These are phyloP conservation scores for Globodera rostochiensis DNA, from an alignment of 1,140 invertebrate genomes.

Conservation along the genomic window DNA sequence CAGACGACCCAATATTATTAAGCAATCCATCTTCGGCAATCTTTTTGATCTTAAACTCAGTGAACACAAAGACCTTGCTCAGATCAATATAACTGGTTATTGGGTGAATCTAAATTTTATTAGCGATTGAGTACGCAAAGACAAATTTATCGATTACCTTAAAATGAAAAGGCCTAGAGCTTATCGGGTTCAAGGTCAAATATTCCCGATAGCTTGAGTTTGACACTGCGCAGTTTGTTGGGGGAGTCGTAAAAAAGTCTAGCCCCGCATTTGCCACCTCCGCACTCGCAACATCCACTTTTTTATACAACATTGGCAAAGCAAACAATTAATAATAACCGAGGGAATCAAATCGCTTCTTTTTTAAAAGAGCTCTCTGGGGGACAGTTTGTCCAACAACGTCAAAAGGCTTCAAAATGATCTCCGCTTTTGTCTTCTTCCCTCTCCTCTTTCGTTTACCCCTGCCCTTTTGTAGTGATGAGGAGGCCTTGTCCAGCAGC, in stretches of 20 bases:
- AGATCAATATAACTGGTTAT: conserved; percentile 12
- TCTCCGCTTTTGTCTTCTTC: background rate
- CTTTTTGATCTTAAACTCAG: background rate
- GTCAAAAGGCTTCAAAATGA: background rate
- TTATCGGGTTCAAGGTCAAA: background rate
- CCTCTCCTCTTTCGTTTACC: background rate
- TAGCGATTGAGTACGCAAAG: too few species aligned
- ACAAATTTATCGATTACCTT: background rate
- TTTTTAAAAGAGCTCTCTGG: background rate
- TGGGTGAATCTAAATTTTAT: background rate
- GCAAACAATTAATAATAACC: background rate
- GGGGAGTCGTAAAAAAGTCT: conserved; percentile 1
- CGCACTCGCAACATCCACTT: conserved; percentile 3
- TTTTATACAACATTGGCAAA: conserved; percentile 4
- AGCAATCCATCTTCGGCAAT: background rate
- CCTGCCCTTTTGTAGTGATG: background rate
- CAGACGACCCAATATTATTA: background rate
- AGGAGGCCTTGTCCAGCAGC: background rate
- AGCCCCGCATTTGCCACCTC: conserved; percentile 2
- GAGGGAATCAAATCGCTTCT: background rate
- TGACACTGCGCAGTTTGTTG: background rate
- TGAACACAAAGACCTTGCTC: background rate
- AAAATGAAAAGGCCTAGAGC: background rate
- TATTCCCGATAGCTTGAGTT: background rate
- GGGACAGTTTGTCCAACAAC: background rate